Evolutionary conservation across 2,113 vertebrate genomes (phyloP).

Genomic region (Merops nubicus): DNA sequence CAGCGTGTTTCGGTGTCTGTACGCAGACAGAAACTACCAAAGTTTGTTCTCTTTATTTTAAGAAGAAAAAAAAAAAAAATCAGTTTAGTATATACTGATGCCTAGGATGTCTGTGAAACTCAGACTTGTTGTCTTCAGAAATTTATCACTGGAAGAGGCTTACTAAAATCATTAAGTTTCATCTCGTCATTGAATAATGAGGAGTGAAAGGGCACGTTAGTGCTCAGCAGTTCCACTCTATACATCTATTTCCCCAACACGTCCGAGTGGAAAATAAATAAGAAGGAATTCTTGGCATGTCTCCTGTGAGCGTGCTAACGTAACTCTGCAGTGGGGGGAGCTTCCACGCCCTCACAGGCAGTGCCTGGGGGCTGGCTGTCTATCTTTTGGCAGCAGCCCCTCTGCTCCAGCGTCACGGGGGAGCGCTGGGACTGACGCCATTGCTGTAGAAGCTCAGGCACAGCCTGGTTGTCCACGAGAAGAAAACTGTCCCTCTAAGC

Average conservation of each 20-base stretch:
- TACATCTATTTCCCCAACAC: not conserved
- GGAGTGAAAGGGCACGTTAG: not conserved
- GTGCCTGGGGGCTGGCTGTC: too few relatives aligned
- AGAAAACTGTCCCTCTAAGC: not conserved
- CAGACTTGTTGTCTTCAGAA: not conserved
- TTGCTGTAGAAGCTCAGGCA: not conserved
- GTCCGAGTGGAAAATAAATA: not conserved
- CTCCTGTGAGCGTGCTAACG: not conserved
- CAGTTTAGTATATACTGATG: not conserved
- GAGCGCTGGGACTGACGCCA: not conserved
- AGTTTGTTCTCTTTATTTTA: not conserved
- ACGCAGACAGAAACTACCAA: not conserved
- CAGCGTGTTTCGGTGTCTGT: not conserved
- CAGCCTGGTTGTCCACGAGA: not conserved
- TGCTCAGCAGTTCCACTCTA: not conserved
- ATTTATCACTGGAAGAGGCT: not conserved
- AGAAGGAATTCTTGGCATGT: not conserved
- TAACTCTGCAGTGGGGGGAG: not conserved
- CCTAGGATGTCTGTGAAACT: not conserved
- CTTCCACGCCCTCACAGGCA: accelerated
- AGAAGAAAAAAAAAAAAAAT: not conserved
- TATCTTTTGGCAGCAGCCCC: not conserved
- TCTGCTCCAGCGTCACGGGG: not conserved
- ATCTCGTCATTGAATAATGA: not conserved
- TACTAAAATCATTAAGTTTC: not conserved